Evolutionary conservation across 2,113 vertebrate genomes (phyloP).

Genomic region (Microtus oregoni): DNA sequence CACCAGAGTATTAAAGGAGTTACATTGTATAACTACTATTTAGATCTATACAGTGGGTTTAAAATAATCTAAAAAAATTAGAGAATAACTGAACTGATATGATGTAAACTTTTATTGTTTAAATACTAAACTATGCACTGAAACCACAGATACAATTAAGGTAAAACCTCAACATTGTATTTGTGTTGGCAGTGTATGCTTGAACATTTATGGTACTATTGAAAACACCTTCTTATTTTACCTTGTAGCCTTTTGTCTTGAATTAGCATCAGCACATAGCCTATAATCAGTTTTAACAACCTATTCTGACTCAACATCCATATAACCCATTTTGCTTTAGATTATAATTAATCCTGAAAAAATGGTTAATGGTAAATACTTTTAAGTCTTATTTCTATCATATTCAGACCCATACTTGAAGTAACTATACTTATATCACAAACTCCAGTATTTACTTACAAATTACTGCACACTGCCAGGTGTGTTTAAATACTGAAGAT

Average conservation of each 20-base stretch:
- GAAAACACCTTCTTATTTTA: background rate
- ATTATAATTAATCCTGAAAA: background rate
- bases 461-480: background rate
- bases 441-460: conserved; percentile 1
- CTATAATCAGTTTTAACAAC: background rate
- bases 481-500: background rate
- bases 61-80: conserved; percentile 51
- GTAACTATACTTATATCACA: background rate
- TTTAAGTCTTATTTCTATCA: background rate
- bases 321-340: background rate
- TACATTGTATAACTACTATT: background rate
- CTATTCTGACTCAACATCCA: background rate
- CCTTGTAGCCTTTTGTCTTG: background rate
- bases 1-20: background rate
- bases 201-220: background rate
- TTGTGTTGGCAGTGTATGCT: background rate
- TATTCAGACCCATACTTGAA: background rate
- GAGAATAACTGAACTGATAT: background rate
- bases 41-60: background rate
- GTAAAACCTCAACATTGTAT: background rate
- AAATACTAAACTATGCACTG: background rate
- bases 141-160: conserved; percentile 38
- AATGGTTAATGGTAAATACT: background rate
- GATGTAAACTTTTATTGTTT: background rate
- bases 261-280: background rate